phyloP scores from a whole-genome alignment of 2,888 invertebrate species.

The Caenorhabditis wallacei region DNA sequence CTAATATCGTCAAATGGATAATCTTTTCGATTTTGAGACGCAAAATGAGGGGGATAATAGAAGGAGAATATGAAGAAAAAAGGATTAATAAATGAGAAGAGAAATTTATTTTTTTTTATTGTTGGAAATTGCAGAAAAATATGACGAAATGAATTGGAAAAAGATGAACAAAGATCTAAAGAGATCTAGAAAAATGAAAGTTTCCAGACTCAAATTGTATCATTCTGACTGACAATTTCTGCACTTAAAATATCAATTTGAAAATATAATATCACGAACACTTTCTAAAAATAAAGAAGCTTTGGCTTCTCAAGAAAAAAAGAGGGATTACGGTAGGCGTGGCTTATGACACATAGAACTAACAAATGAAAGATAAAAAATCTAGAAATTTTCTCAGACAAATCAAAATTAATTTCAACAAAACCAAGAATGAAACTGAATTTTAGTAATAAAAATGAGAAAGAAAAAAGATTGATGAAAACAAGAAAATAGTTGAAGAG shows the following conservation, averaged over 20 bases:
- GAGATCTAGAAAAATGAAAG: background rate
- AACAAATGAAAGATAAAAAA: no score
- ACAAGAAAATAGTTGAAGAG: slow-evolving; percentile 21
- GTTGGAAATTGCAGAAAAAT: slow-evolving; percentile 2
- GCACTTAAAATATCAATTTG: no score
- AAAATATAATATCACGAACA: no score
- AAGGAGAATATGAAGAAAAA: background rate
- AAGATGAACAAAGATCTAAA: background rate
- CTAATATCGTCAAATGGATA: slow-evolving; percentile 21
- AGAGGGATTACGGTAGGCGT: no score
- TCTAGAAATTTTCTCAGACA: background rate
- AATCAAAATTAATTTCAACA: background rate
- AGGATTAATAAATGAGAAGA: background rate
- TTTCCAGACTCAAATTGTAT: background rate
- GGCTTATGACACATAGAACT: no score
- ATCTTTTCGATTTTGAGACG: slow-evolving; percentile 14
- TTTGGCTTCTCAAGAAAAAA: no score
- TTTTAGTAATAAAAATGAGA: slow-evolving; percentile 1
- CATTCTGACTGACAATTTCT: background rate
- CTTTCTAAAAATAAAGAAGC: no score
- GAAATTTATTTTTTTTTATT: background rate
- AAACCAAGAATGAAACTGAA: background rate
- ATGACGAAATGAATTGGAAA: background rate
- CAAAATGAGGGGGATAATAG: background rate
- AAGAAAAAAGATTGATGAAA: slow-evolving; percentile 3